These are phyloP conservation scores for Aphodius granarius DNA, from an alignment of 2,888 invertebrate species.

Conservation along the genomic window DNA sequence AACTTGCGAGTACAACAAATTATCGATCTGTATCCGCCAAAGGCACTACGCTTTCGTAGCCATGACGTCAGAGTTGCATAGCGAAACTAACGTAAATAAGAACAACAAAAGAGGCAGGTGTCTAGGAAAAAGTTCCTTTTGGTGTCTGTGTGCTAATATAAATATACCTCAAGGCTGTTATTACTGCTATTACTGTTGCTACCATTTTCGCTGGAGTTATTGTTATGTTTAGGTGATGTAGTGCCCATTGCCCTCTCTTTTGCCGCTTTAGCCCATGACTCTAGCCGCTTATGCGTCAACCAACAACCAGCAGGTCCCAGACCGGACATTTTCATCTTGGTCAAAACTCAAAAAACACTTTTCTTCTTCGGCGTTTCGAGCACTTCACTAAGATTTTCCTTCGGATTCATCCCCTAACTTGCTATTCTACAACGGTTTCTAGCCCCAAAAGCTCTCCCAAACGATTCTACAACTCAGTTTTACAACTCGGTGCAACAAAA, in stretches of 20 bases:
- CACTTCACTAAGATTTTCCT: constrained; percentile 15
- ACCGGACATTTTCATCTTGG: constrained; percentile 52
- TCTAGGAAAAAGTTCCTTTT: background rate
- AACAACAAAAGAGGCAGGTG: background rate
- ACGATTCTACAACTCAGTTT: background rate
- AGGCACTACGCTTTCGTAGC: background rate
- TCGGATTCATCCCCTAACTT: background rate
- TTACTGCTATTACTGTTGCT: constrained; percentile 53
- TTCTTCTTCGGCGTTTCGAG: background rate
- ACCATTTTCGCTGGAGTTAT: constrained; percentile 61
- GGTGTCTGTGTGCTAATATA: background rate
- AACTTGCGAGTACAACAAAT: background rate
- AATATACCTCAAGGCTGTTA: constrained; percentile 48
- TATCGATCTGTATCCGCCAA: constrained; percentile 3
- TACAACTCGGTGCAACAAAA: background rate
- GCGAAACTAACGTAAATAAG: constrained; percentile 5
- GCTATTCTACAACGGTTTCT: too few species aligned
- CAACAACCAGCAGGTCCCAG: constrained; percentile 75
- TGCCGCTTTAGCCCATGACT: constrained; percentile 76
- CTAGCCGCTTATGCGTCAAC: constrained; percentile 76
- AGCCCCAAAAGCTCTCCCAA: too few species aligned
- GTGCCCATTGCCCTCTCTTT: constrained; percentile 63
- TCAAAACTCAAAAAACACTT: background rate
- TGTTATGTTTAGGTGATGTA: constrained; percentile 44
- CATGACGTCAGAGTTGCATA: constrained; percentile 10